Conservation (phyloP, 2,113 vertebrate species). For the Pardalotus punctatus region DNA sequence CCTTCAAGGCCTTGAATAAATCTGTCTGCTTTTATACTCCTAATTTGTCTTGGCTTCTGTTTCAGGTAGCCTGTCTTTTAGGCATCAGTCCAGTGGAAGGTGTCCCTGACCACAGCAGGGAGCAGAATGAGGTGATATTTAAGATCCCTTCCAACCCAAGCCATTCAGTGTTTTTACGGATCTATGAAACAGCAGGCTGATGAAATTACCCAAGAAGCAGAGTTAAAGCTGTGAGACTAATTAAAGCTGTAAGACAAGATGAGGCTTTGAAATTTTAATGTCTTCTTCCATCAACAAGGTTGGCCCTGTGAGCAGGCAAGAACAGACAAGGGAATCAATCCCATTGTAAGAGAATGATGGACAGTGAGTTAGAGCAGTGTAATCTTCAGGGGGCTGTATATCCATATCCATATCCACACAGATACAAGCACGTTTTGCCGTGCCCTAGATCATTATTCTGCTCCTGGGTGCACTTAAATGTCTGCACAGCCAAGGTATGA, state of each 20-base stretch:
- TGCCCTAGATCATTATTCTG: background rate
- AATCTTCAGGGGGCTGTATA: background rate
- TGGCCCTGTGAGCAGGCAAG: background rate
- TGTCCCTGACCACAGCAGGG: background rate
- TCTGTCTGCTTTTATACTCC: no score
- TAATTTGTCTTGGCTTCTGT: no score
- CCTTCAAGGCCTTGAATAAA: no score
- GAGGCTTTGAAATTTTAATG: slow-evolving; percentile 46
- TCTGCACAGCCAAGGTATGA: background rate
- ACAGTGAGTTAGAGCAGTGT: background rate
- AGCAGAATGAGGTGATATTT: background rate
- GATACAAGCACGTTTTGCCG: background rate
- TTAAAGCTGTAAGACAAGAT: slow-evolving; percentile 27
- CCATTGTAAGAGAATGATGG: background rate
- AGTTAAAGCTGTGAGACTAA: background rate
- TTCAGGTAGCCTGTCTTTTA: no score
- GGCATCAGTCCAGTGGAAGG: background rate
- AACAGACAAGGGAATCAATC: background rate
- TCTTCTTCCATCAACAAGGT: background rate
- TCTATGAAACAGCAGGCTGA: background rate
- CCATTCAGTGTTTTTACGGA: background rate
- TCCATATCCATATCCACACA: background rate
- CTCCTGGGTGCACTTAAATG: background rate
- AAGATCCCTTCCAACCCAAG: background rate
- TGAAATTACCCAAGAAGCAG: slow-evolving; percentile 3